phyloP scores from a whole-genome alignment of 2,113 vertebrate species.

The Mustela lutreola region DNA sequence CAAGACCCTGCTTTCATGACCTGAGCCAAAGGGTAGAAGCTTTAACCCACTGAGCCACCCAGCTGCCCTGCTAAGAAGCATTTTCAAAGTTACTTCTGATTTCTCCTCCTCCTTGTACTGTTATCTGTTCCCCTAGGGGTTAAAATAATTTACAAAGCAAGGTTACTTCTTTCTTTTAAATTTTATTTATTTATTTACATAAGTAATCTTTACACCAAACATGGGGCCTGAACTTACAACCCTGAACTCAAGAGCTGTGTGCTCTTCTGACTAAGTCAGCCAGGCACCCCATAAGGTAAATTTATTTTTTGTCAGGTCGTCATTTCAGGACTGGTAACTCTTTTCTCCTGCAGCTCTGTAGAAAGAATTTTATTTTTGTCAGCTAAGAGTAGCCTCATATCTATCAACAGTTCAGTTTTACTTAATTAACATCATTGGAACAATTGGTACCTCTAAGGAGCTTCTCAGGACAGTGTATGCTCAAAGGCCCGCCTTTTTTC shows the following conservation, averaged over 20 bases:
- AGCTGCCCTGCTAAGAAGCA: not conserved
- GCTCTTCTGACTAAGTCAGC: not conserved
- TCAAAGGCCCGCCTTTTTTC: not conserved
- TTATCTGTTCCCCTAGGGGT: not conserved
- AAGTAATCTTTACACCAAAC: not conserved
- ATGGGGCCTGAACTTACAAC: not conserved
- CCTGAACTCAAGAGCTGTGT: not conserved
- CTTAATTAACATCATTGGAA: not conserved
- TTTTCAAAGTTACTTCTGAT: conserved; percentile 2
- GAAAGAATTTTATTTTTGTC: conserved; percentile 24
- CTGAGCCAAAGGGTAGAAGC: too few species aligned
- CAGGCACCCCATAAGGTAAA: not conserved
- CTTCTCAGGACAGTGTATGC: not conserved
- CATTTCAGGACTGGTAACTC: not conserved
- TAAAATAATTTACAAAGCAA: conserved; percentile 21
- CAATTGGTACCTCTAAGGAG: not conserved
- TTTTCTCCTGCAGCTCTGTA: conserved; percentile 30
- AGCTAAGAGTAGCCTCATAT: not conserved
- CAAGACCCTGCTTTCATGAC: too few species aligned
- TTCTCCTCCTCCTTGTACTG: not conserved
- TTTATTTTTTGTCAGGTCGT: not conserved
- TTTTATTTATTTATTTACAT: not conserved
- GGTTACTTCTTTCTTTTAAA: not conserved
- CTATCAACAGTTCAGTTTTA: not conserved
- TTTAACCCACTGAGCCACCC: too few species aligned